A percentile compares a stretch with the other conserved stretches of the same genome.
These are phyloP conservation scores for Scomber scombrus DNA, from an alignment of 2,113 vertebrate species.

Conservation along the genomic window DNA sequence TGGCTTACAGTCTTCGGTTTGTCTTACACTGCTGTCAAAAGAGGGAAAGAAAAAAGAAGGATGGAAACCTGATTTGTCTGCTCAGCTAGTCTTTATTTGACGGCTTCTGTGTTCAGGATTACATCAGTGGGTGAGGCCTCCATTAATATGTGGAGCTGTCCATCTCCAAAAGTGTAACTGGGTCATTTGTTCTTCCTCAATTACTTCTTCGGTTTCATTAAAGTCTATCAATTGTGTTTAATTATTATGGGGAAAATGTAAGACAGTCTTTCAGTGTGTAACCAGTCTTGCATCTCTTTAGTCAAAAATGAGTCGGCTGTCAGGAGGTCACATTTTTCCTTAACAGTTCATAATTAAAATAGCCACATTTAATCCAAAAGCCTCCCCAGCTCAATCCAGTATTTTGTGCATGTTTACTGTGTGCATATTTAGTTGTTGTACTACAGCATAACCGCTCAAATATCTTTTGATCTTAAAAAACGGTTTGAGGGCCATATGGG, in stretches of 20 bases:
- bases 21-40: slow-evolving; percentile 45
- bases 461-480: background rate
- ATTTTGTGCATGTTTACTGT: background rate
- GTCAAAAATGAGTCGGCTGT: background rate
- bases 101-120: slow-evolving; percentile 33
- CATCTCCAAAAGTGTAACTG: slow-evolving; percentile 7
- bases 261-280: background rate
- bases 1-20: slow-evolving; percentile 26
- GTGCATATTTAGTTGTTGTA: background rate
- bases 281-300: background rate
- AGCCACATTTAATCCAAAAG: slow-evolving; percentile 3
- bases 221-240: background rate
- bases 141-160: background rate
- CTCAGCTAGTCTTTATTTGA: slow-evolving; percentile 22
- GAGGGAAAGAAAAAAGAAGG: slow-evolving; percentile 22
- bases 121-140: slow-evolving; percentile 26
- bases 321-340: background rate
- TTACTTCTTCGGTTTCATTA: slow-evolving; percentile 8
- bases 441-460: background rate
- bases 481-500: background rate
- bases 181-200: slow-evolving; percentile 24
- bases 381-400: background rate
- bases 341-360: background rate
- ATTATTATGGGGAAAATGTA: slow-evolving; percentile 8
- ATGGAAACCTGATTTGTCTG: slow-evolving; percentile 35